A percentile compares a stretch with the other conserved stretches of the same genome.
Evolutionary conservation across 2,113 vertebrate genomes (phyloP).

Genomic region (Ochotona curzoniae): DNA sequence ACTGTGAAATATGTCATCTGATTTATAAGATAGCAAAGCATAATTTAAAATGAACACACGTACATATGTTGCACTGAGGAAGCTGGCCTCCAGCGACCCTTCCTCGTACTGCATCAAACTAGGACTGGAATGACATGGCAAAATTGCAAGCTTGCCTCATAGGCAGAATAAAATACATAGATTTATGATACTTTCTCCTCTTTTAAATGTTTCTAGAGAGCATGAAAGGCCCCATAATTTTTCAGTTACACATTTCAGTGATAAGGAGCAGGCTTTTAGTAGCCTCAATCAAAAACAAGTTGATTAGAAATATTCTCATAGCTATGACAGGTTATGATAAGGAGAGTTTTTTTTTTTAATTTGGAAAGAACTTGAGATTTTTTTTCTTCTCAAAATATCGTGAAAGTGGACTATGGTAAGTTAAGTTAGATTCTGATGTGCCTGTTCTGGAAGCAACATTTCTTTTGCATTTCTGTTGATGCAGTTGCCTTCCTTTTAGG

Average conservation of each 20-base stretch:
- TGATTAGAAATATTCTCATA: background rate
- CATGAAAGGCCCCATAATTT: background rate
- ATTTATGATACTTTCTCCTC: background rate
- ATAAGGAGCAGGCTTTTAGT: constrained; percentile 37
- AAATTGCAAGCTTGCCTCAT: background rate
- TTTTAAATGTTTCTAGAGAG: constrained; percentile 30
- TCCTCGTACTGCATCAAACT: background rate
- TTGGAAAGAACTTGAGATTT: too few species aligned
- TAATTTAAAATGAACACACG: constrained; percentile 39
- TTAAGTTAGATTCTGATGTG: constrained; percentile 9
- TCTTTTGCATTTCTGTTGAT: constrained; percentile 33
- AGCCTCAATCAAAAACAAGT: constrained; percentile 26
- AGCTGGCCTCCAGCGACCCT: background rate
- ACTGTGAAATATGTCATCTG: background rate
- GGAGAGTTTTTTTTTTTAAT: too few species aligned
- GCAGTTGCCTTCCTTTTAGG: constrained; percentile 22
- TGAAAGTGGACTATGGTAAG: constrained; percentile 4
- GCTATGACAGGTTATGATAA: constrained; percentile 12
- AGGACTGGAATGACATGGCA: background rate
- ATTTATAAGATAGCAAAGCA: background rate
- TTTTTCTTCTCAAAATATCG: constrained; percentile 22
- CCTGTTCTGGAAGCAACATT: background rate
- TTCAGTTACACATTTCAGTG: background rate
- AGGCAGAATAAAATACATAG: background rate
- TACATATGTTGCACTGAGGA: background rate